Conservation (phyloP, 2,888 invertebrate genomes). For the Lacanobia wlatinum region DNA sequence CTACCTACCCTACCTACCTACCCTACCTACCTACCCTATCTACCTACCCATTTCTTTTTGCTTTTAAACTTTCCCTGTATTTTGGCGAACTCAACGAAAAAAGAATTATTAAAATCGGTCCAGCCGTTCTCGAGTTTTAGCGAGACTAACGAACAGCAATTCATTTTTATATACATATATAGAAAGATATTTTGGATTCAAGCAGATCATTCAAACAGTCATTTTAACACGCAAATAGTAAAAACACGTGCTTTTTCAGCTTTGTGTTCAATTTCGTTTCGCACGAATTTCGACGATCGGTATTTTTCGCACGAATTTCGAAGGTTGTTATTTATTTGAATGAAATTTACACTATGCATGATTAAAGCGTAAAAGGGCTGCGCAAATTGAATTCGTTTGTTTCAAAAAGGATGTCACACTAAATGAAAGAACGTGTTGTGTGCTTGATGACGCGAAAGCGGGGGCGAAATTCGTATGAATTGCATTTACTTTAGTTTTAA, state of each 20-base stretch:
- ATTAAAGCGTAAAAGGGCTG: not conserved
- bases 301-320: no score
- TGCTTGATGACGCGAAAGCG: not conserved
- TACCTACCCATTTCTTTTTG: no score
- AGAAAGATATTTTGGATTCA: not conserved
- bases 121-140: no score
- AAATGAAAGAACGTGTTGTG: not conserved
- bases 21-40: no score
- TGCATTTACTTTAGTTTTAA: not conserved
- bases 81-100: no score
- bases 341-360: not conserved
- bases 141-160: no score
- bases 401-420: not conserved
- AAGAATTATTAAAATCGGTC: no score
- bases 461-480: no score
- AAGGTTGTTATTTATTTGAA: conserved; percentile 11
- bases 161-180: no score
- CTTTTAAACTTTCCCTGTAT: no score
- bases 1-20: no score
- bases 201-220: not conserved
- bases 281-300: not conserved
- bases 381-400: conserved; percentile 19
- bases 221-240: not conserved
- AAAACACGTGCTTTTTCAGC: not conserved
- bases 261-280: not conserved